Evolutionary conservation across 1,140 invertebrate genomes (phyloP), one percentile per base, ranked within the genome.

Genomic region (Euwallacea fornicatus): DNA sequence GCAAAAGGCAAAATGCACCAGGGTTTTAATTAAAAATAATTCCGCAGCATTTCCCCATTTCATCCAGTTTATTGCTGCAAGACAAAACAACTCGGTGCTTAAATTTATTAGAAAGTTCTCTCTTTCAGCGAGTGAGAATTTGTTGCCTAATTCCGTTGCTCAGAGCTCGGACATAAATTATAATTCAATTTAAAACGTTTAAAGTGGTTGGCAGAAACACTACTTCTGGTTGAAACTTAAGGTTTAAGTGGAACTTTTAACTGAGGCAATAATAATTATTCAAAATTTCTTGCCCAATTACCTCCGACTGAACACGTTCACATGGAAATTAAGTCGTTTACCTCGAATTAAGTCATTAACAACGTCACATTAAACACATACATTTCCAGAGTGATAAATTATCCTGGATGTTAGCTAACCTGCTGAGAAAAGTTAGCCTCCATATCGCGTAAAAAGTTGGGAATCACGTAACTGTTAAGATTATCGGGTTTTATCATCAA

Each of bases 61-160:
- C 54, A 65, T 13, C 42, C 63, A 44, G 50, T 65, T 65, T 65
- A 65, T 65, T 54, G 46, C 63, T 42, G 42, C n/a, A 42, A 53
- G 46, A 63, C 61, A 63, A 33, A 54, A 46, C 61, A 63, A 63
- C 42, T 46, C n/a, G 13, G 44, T 47, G 61, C 16, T 63, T 50
- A 65, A 54, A 65, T 65, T 65, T 65, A 65, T 65, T 65, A 65
- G 63, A 13, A 65, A 65, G 33, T 65, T 16, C 61, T 61, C 50
- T 61, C 50, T 53, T 63, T 63, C 61, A 63, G 42, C 16, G 61
- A 63, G 63, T 54, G 63, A 54, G 63, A 65, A 65, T 65, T 65
- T 65, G 63, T 54, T 11, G 63, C 63, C 63, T 65, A 65, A 65
- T 65, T 65, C 63, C 63, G 46, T 65, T 65, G 63, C 54, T 65